Conservation (phyloP, 2,113 vertebrate genomes). For the Marmota flaviventris region DNA sequence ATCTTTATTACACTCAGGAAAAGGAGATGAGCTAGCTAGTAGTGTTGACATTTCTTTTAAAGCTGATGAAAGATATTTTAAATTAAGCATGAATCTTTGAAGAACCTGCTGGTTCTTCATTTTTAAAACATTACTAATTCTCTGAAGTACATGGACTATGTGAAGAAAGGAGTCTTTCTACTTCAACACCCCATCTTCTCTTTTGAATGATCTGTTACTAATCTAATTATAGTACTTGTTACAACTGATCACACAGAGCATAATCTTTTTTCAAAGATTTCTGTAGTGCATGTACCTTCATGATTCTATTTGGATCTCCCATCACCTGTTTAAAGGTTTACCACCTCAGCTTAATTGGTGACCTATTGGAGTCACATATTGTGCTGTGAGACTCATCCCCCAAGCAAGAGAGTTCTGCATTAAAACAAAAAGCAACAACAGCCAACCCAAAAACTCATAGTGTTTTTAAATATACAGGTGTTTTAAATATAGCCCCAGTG, state of each 20-base stretch:
- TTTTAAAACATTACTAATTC: constrained; percentile 67
- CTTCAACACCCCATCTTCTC: constrained; percentile 1
- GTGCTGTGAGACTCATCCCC: not conserved
- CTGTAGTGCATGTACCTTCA: not conserved
- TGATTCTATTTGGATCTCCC: not conserved
- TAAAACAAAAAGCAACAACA: not conserved
- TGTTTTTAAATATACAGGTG: not conserved
- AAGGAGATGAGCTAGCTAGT: constrained; percentile 38
- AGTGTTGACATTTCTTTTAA: constrained; percentile 72
- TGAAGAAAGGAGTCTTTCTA: constrained; percentile 24
- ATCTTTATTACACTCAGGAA: constrained; percentile 56
- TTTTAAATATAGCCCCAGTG: not conserved
- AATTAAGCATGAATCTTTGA: constrained; percentile 75
- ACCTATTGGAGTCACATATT: not conserved
- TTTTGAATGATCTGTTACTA: constrained; percentile 51
- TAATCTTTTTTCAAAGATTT: constrained; percentile 46
- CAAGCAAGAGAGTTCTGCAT: not conserved
- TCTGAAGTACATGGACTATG: constrained; percentile 46
- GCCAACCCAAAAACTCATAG: not conserved
- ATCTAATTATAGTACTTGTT: constrained; percentile 68
- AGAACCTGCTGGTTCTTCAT: constrained; percentile 53
- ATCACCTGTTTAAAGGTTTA: not conserved
- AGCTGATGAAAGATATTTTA: constrained; percentile 72
- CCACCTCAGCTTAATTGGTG: constrained; percentile 18
- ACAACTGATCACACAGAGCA: constrained; percentile 7